Evolutionary conservation across 1,140 invertebrate species (phyloP).

Genomic region (Pogonus chalceus): DNA sequence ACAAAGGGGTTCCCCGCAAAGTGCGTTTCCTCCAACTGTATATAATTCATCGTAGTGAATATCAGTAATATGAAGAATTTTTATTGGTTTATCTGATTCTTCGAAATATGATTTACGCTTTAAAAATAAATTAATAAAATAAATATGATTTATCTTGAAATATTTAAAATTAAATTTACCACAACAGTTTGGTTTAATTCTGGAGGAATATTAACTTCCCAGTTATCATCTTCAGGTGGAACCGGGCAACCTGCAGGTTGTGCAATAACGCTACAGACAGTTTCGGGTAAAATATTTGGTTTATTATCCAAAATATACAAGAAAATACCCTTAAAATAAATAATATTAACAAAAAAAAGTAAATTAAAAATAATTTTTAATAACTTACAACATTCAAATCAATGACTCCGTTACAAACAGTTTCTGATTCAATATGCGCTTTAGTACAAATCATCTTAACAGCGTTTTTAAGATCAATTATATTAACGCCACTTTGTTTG

Average conservation of each 20-base stretch:
- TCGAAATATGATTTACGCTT: background rate
- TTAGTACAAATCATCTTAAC: slow-evolving; percentile 40
- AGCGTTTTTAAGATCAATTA: slow-evolving; percentile 30
- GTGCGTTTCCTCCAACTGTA: slow-evolving; percentile 48
- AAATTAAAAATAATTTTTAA: background rate
- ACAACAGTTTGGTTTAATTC: slow-evolving; percentile 8
- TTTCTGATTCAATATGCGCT: slow-evolving; percentile 41
- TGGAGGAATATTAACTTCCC: slow-evolving; percentile 42
- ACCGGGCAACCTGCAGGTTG: slow-evolving; percentile 36
- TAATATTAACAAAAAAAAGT: background rate
- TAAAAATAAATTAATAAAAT: background rate
- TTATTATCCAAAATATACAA: slow-evolving; percentile 43
- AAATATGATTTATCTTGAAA: background rate
- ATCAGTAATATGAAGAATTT: slow-evolving; percentile 68
- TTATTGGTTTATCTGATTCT: slow-evolving; percentile 26
- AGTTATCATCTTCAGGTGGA: slow-evolving; percentile 38
- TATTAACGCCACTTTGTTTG: slow-evolving; percentile 9
- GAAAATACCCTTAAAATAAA: slow-evolving; percentile 41
- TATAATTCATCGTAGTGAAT: slow-evolving; percentile 74
- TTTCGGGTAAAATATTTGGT: slow-evolving; percentile 34
- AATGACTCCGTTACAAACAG: slow-evolving; percentile 47
- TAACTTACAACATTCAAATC: slow-evolving; percentile 43
- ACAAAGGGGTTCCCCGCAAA: slow-evolving; percentile 67
- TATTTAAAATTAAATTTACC: background rate
- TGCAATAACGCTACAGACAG: slow-evolving; percentile 45